A percentile compares a stretch with the other conserved stretches of the same genome.
phyloP scores from a whole-genome alignment of 1,140 invertebrate genomes.

The Hylyphantes graminicola region DNA sequence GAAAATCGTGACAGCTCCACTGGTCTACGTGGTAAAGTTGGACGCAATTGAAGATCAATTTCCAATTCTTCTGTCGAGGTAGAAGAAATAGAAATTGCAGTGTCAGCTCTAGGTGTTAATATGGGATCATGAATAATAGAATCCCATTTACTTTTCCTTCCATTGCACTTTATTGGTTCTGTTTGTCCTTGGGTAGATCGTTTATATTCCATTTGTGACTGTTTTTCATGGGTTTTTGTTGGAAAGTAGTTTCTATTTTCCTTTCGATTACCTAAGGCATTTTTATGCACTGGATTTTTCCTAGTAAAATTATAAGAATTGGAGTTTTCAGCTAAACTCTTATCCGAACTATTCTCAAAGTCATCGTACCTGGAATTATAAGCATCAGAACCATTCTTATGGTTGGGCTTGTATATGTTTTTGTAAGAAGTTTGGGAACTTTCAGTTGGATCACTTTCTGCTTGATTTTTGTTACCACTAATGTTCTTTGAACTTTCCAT shows the following conservation, averaged over 20 bases:
- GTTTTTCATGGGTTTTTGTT: neutral
- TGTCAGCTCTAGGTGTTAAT: conserved; percentile 8
- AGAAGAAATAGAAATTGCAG: conserved; percentile 11
- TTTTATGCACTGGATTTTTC: conserved; percentile 24
- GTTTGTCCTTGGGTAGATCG: neutral
- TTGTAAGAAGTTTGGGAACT: neutral
- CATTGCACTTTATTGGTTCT: neutral
- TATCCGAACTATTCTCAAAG: conserved; percentile 1
- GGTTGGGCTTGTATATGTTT: neutral
- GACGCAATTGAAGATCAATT: conserved; percentile 78
- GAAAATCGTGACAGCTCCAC: conserved; percentile 81
- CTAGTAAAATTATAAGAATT: conserved; percentile 11
- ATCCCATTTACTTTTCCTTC: conserved; percentile 35
- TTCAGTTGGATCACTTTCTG: neutral
- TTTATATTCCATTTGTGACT: conserved; percentile 3
- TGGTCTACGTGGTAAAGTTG: conserved; percentile 81
- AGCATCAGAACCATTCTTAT: neutral
- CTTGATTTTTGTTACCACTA: neutral
- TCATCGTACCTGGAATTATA: conserved; percentile 2
- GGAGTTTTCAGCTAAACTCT: neutral
- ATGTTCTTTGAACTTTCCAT: conserved; percentile 29
- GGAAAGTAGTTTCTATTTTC: conserved; percentile 5
- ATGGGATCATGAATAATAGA: conserved; percentile 22
- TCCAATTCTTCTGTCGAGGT: conserved; percentile 66
- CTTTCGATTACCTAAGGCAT: conserved; percentile 9